Conservation (phyloP, 2,888 invertebrate genomes). For the Nipponacmea schrenckii region DNA sequence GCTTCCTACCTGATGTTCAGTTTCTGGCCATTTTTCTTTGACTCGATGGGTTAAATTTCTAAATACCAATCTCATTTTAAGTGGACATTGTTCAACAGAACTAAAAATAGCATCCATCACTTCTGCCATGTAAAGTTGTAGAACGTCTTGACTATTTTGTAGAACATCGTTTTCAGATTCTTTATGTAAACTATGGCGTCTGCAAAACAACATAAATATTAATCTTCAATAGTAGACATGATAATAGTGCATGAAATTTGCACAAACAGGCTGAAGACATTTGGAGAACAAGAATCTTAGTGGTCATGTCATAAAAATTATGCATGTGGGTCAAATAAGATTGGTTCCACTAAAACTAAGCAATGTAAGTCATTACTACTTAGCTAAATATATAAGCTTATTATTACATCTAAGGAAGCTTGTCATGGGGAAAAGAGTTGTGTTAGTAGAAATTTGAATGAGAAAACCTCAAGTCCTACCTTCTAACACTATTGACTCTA, state of each 20-base stretch:
- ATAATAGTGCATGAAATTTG: too few relatives aligned
- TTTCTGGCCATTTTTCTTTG: conserved; percentile 44
- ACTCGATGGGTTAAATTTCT: conserved; percentile 39
- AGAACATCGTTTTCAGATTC: conserved; percentile 41
- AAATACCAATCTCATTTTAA: conserved; percentile 44
- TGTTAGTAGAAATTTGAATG: too few relatives aligned
- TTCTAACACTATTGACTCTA: conserved; percentile 40
- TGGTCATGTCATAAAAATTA: too few relatives aligned
- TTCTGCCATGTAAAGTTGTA: conserved; percentile 36
- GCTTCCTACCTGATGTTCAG: conserved; percentile 37
- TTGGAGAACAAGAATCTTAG: too few relatives aligned
- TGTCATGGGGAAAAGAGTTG: too few relatives aligned
- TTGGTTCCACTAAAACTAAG: too few relatives aligned
- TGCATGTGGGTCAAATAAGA: too few relatives aligned
- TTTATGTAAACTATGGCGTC: conserved; percentile 37
- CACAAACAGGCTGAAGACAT: too few relatives aligned
- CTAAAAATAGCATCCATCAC: conserved; percentile 40
- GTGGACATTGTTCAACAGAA: conserved; percentile 41
- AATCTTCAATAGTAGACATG: too few relatives aligned
- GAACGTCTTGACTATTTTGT: conserved; percentile 40
- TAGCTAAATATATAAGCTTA: too few relatives aligned
- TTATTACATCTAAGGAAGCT: too few relatives aligned
- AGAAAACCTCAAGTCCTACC: conserved; percentile 26
- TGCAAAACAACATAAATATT: conserved; percentile 4
- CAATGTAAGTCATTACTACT: too few relatives aligned